Conservation (phyloP, 2,113 vertebrate species). For the Rattus norvegicus region GRCr8 NC_086022.1:106950501-106951000, state of each 20-base stretch:
- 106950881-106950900: too few relatives aligned
- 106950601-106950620: background rate
- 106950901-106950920: background rate
- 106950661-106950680: background rate
- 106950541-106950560: too few relatives aligned
- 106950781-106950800: background rate
- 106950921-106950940: background rate
- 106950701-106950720: background rate
- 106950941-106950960: background rate
- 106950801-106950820: background rate
- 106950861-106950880: background rate
- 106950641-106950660: background rate
- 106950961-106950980: background rate
- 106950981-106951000: background rate
- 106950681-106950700: background rate
- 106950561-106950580: too few relatives aligned
- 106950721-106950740: background rate
- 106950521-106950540: too few relatives aligned
- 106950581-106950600: too few relatives aligned
- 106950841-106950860: background rate
- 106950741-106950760: background rate
- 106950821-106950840: too few relatives aligned
- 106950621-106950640: background rate
- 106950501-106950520: too few relatives aligned
- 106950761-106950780: background rate